Evolutionary conservation across 2,113 vertebrate genomes (phyloP), one percentile per base, ranked within the genome.

Genomic region (Silurus glanis): DNA sequence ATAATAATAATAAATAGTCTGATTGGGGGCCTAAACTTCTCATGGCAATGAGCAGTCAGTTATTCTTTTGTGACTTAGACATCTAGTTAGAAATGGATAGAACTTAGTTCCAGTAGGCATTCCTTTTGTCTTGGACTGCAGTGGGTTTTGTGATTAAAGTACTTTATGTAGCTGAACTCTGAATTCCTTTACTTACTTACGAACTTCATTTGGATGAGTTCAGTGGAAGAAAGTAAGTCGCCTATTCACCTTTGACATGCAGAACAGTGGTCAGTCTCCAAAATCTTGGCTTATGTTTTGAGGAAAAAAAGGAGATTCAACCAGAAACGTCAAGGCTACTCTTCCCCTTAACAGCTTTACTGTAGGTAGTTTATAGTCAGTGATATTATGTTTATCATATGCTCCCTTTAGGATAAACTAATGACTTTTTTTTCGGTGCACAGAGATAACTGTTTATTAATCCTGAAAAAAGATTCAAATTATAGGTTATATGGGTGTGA

Each of bases 41-140:
- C 59, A 78, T 37, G 47, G 13, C 49, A 67, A n/a, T 45, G 12
- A 80, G 14, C 6, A 66, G 49, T 0, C 61, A 67, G n/a, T 51
- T 10, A 25, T 78, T 37, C 37, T 49, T 88, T 49, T 56, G 55
- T 62, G 47, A 82, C 23, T 37, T 53, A 76, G 51, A 83, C 78
- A 51, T 23, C 74, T 62, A 55, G 53, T 59, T 86, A 14, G 59
- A 84, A 71, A 84, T 14, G 49, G 13, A 62, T 86, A 66, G 51
- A 74, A 66, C 28, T 64, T 49, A 78, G 5, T 82, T 82, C 76
- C 61, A 85, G 85, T 67, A 74, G n/a, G 55, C 45, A 62, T 58
- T 55, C 10, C 37, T 16, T 64, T 37, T 72, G 47, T 49, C 0
- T 75, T 80, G 74, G 62, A 72, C 58, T 67, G 45, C 1, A 85